Conservation (phyloP, 1,140 invertebrate species). For the Chironomus striatipennis region DNA sequence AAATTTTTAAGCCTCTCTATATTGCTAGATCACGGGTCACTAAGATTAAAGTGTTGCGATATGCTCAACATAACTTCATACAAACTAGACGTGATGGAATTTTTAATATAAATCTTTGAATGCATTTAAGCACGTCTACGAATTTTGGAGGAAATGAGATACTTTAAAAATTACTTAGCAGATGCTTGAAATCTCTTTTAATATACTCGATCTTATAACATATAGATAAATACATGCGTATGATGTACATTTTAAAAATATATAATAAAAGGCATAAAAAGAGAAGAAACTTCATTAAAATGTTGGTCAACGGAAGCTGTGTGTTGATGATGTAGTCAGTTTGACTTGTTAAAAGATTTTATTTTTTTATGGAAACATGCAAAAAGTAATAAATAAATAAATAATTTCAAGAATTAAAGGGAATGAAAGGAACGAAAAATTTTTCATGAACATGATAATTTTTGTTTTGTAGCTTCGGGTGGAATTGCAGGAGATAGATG, state of each 20-base stretch:
- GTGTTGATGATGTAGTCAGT: not conserved
- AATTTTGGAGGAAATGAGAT: not conserved
- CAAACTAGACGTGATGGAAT: constrained; percentile 16
- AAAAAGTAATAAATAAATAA: not conserved
- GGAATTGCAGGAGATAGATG: too few species aligned
- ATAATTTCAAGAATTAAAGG: not conserved
- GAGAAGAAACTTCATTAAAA: too few species aligned
- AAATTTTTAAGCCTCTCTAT: not conserved
- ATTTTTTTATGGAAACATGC: not conserved
- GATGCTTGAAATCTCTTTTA: too few species aligned
- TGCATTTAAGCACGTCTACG: not conserved
- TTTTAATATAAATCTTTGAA: not conserved
- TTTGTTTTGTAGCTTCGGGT: not conserved
- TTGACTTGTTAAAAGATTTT: not conserved
- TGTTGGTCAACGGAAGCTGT: not conserved
- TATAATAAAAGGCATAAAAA: too few species aligned
- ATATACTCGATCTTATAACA: too few species aligned
- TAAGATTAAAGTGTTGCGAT: constrained; percentile 5
- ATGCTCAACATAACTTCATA: not conserved
- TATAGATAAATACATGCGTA: too few species aligned
- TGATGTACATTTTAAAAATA: too few species aligned
- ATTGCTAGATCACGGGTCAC: not conserved
- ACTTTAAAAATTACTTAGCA: not conserved
- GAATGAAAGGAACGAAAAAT: not conserved
- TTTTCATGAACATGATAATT: not conserved